These are phyloP conservation scores for Cynopterus sphinx DNA, from an alignment of 2,797 vertebrate species.

Conservation along the genomic window DNA sequence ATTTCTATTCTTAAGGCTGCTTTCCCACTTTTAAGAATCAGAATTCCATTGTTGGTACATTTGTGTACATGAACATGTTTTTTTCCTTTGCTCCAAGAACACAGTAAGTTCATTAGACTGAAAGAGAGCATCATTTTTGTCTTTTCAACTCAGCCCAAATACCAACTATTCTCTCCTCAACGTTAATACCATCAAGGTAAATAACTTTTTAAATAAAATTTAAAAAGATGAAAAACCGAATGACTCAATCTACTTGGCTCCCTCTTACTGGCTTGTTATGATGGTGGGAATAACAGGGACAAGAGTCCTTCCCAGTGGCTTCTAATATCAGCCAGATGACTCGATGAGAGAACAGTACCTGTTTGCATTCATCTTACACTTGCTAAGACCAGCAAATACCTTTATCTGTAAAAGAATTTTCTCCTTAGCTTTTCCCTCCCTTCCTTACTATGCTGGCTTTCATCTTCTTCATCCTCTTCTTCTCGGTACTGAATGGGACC, in stretches of 20 bases:
- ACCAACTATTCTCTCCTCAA: neutral
- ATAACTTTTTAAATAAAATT: neutral
- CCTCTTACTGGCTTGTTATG: neutral
- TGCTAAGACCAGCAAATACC: neutral
- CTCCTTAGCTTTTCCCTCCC: neutral
- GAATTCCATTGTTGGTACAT: neutral
- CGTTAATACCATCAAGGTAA: conserved; percentile 1
- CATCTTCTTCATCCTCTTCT: conserved; percentile 95
- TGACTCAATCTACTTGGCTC: neutral
- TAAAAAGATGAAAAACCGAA: neutral
- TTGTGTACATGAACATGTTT: neutral
- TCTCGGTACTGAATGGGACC: conserved; percentile 95
- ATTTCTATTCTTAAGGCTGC: neutral
- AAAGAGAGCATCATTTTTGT: neutral
- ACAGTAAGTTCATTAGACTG: neutral
- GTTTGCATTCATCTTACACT: neutral
- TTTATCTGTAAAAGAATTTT: neutral
- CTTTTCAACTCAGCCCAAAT: neutral
- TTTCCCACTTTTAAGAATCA: neutral
- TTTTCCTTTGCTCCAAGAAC: neutral
- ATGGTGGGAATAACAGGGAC: neutral
- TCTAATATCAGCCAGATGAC: neutral
- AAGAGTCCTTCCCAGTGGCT: neutral
- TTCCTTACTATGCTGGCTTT: conserved; percentile 87
- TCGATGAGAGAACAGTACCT: neutral